Base-by-base conservation (phyloP, 1,140 invertebrate genomes). In the Galendromus occidentalis region DNA sequence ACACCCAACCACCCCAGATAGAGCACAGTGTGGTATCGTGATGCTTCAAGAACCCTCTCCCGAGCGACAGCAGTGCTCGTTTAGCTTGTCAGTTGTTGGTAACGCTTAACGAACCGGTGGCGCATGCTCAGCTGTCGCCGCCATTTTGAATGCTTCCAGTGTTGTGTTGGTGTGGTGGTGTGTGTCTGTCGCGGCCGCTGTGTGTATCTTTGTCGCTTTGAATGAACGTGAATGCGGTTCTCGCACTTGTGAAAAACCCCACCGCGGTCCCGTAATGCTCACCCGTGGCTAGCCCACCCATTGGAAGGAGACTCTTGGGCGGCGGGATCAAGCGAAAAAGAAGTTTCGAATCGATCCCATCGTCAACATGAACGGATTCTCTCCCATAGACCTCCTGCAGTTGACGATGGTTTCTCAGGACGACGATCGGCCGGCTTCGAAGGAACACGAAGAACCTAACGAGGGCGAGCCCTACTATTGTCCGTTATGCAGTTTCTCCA, bases 101-200 rank as follows among this genome's bases (percentile, higher is more conserved):
- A 39, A 39, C 33, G 33, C 51, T 25, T 22, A 33, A 59, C 51
- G 22, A 59, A 59, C 51, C 51, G 51, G 14, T 22, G 51, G 51
- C 51, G 51, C 51, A 59, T 59, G 51, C 51, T 59, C 51, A 59
- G 25, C 45, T 29, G 51, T 33, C 33, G 51, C 14, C 51, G 51
- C 51, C 51, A 59, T 59, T 22, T 59, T 59, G 51, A 59, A 59
- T 29, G 51, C 51, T 33, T 59, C 25, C 33, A 29, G 22, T 59
- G 51, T 33, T 59, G 25, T 18, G 45, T 25, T 25, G 33, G 51
- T 59, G 1, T 25, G 51, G 51, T 33, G 25, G 45, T 59, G 51
- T 25, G n/a, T 59, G 14, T 59, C 14, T 14, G 12, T 2, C 22
- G 51, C 22, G 33, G 14, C 51, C 12, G n/a, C n/a, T n/a, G 18